Base-by-base conservation (phyloP, 2,888 invertebrate genomes). In the Merodon equestris region DNA sequence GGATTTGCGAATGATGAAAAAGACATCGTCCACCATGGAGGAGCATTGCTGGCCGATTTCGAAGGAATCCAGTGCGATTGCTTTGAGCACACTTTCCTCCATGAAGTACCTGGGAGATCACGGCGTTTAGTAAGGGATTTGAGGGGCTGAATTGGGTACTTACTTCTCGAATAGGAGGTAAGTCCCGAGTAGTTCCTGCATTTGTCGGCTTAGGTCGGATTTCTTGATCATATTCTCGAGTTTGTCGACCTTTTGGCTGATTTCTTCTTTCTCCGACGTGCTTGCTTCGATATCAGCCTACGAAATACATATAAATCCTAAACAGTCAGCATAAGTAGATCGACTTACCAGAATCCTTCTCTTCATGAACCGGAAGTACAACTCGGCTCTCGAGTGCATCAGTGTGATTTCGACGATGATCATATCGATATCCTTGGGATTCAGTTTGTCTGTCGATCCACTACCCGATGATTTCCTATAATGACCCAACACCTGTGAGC, bases 21-120 rank as follows among this genome's bases (percentile, higher is more conserved):
- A 99, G 0, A 98, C 95, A 89, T 99, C 99, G 88, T 99, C 99
- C 0, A 99, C 95, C 91, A 99, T 94, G 83, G 96, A 97, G 1
- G 97, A 97, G 0, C 94, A 94, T 82, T 93, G 92, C 71, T 92
- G 92, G 3, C 93, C 93, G n/a, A 91, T 89, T 83, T 95, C 94
- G 19, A 93, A 90, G 0, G 91, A 89, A 84, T 97, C 96, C 91
- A 97, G 91, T 68, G 92, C 92, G 57, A 97, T 91, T 1, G 98
- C 99, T 89, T 98, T 99, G 51, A 93, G 92, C 0, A 98, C 95
- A 85, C 97, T 98, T 89, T 98, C 97, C 83, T 96, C 95, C 92
- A 99, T 93, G 88, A 97, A 99, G 88, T 95, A 98, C 86, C 92
- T 92, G 67, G 0, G 34, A n/a, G 7, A 36, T 7, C 44, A 19